Evolutionary conservation across 2,797 vertebrate species (phyloP).

Genomic region (Lagorchestes hirsutus): DNA sequence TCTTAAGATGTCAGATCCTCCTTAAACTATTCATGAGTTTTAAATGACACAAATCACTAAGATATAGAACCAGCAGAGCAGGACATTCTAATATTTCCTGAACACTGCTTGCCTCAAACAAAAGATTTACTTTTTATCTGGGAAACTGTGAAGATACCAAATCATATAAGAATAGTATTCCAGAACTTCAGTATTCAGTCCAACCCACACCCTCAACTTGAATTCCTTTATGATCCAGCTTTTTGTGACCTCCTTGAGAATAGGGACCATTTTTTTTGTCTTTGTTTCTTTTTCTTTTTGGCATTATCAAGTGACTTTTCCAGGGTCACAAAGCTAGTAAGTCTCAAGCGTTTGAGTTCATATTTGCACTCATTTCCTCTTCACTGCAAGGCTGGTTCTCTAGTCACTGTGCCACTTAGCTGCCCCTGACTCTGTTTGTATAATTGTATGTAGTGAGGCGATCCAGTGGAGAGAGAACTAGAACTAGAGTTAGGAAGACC

Average conservation of each 20-base stretch:
- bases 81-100: slow-evolving; percentile 73
- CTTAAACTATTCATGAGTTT: slow-evolving; percentile 53
- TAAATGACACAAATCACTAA: slow-evolving; percentile 65
- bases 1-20: slow-evolving; percentile 73
- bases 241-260: neutral
- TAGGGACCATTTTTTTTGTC: neutral
- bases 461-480: neutral
- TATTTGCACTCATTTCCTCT: too few relatives aligned
- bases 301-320: too few relatives aligned
- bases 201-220: neutral
- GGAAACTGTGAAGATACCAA: slow-evolving; percentile 49
- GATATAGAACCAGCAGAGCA: slow-evolving; percentile 56
- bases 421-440: neutral
- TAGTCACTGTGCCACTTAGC: too few relatives aligned
- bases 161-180: neutral
- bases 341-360: too few relatives aligned
- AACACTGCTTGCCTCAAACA: slow-evolving; percentile 68
- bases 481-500: neutral
- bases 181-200: neutral
- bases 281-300: too few relatives aligned
- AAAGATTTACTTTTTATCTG: slow-evolving; percentile 21
- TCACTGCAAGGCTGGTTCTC: too few relatives aligned
- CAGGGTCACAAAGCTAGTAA: too few relatives aligned
- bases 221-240: neutral
- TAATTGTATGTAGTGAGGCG: neutral